Base-by-base conservation (phyloP, 35 echinoderm and acorn worm species). In the Heliocidaris tuberculata region DNA sequence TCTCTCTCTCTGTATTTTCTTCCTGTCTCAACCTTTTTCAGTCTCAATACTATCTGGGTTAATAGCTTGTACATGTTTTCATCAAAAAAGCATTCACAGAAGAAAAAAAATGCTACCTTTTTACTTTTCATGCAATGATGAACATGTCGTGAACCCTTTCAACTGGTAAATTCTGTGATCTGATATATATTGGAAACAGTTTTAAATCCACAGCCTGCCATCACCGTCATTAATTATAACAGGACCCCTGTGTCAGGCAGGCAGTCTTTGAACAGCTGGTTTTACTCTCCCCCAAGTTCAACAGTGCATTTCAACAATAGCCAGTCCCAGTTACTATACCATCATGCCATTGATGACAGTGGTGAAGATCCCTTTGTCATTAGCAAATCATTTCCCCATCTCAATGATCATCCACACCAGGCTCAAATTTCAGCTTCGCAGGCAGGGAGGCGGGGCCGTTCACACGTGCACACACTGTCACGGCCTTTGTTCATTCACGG, bases 291-390 rank as follows among this genome's bases (percentile, higher is more conserved):
- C 65, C 65, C 65, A 78, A 78, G 65, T 78, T 78, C 65, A 78
- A 78, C 65, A 78, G 65, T 78, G 65, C 65, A 78, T 78, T 78
- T 78, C 27, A n/a, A 78, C 65, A 78, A 78, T 78, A 78, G 65
- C 65, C 65, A 19, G 27, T 78, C 65, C 65, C 65, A 27, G 65
- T 78, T 78, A 78, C 65, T n/a, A 19, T 78, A 27, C 65, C 27
- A 78, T 78, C 61, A 78, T 5, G 65, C 65, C 65, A 78, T n/a
- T 78, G 65, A 78, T 78, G 65, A 78, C 65, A 78, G 65, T 78
- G 65, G 65, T 78, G 65, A 78, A 78, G 65, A 78, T 78, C 65
- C 27, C 65, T 78, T 78, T 78, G 65, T 78, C 65, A 78, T 78
- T 78, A 78, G 65, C 65, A 78, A 78, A 78, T 78, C 21, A 78